Base-by-base conservation (phyloP, 2,888 invertebrate genomes). In the Cheilosia impressa region DNA sequence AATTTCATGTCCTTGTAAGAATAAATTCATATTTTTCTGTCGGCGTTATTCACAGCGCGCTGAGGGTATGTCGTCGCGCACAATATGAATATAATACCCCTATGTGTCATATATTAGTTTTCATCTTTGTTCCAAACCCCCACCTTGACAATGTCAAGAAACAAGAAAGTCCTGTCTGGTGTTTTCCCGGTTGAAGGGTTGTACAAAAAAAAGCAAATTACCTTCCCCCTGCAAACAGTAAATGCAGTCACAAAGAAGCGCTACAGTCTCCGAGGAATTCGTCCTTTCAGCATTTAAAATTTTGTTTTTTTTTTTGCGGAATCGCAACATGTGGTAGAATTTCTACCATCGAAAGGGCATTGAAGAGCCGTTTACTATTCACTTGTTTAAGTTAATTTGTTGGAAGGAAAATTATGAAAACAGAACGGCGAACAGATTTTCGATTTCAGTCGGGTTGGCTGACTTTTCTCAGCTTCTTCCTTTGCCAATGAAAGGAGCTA, bases 21-120 rank as follows among this genome's bases (percentile, higher is more conserved):
- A 81, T 72, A 81, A 85, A 81, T 85, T 77, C 57, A 77, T 57
- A 63, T 63, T 71, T 80, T n/a, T 50, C 38, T 65, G 38, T 38
- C 31, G 27, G 19, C 15, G 19, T 38, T 22, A 2, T 6, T 38
- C n/a, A 38, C 38, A 19, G 22, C 19, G 2, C 4, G 19, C 13
- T 22, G 5, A 13, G 38, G n/a, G 41, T 17, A 22, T n/a, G 19
- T 60, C 72, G 52, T 75, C 43, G 73, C 81, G 53, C 60, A 68
- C 72, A 81, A 85, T 85, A 85, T 85, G 85, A 85, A 85, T 85
- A 85, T 81, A 81, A 77, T 85, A 72, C 81, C 81, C 76, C 63
- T 76, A 77, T 85, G 81, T 77, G 81, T 85, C 81, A 45, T 85
- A 71, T 81, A 85, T 85, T 75, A 85, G 81, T 72, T 81, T 85